These are phyloP conservation scores for Pionites leucogaster DNA, from an alignment of 2,113 vertebrate genomes.

Conservation along the genomic window DNA sequence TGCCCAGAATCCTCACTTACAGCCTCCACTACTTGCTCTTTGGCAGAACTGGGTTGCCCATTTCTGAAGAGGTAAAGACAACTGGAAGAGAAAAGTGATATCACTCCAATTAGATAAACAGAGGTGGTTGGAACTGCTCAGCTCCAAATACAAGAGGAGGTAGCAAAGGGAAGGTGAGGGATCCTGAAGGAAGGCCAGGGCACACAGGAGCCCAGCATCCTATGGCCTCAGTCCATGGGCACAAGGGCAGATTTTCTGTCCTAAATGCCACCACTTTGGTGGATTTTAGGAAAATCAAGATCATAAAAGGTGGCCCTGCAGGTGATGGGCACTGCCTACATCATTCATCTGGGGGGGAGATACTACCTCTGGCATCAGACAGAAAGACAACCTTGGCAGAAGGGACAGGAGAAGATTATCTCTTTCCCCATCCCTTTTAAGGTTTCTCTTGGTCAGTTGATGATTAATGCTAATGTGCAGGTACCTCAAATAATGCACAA, in stretches of 20 bases:
- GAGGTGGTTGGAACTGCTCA: background rate
- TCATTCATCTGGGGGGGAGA: background rate
- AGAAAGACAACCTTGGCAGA: slow-evolving; percentile 1
- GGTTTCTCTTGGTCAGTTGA: background rate
- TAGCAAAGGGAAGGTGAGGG: background rate
- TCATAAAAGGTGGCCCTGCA: background rate
- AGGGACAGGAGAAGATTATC: background rate
- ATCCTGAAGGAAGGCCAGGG: background rate
- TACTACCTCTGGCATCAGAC: background rate
- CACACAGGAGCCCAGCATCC: background rate
- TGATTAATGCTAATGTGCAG: background rate
- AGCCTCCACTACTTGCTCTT: background rate
- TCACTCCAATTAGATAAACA: background rate
- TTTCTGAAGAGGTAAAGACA: background rate
- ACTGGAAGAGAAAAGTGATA: background rate
- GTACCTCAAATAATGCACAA: background rate
- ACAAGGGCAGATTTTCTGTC: background rate
- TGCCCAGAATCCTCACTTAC: background rate
- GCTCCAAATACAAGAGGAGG: background rate
- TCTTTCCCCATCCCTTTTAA: background rate
- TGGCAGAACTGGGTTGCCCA: background rate
- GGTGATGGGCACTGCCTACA: background rate
- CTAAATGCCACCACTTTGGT: background rate
- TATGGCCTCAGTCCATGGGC: background rate
- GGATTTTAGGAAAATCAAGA: background rate